Evolutionary conservation across 1,140 invertebrate species (phyloP).

Genomic region (Potamilus streckersoni): DNA sequence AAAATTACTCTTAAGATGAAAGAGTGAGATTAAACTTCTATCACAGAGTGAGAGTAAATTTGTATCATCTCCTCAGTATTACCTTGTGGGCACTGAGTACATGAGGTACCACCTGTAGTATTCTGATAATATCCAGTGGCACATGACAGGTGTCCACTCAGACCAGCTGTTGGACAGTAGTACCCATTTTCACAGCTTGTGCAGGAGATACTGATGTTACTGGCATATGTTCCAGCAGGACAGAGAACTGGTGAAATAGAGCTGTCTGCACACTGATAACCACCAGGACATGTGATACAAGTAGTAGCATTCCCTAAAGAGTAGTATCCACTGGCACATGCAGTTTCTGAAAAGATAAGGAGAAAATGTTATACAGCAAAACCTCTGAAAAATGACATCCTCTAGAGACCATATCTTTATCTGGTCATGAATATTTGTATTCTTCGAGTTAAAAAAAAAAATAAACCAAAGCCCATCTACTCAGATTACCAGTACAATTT

Average conservation of each 20-base stretch:
- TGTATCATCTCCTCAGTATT: not conserved
- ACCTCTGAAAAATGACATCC: too few species aligned
- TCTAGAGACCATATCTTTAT: too few species aligned
- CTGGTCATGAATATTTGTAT: too few species aligned
- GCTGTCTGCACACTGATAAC: constrained; percentile 38
- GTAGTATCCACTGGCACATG: constrained; percentile 43
- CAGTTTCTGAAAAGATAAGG: constrained; percentile 14
- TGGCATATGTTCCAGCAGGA: constrained; percentile 40
- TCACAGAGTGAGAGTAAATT: too few species aligned
- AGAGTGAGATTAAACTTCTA: too few species aligned
- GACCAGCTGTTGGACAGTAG: constrained; percentile 34
- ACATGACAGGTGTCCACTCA: constrained; percentile 35
- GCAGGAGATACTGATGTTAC: constrained; percentile 31
- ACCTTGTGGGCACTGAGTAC: constrained; percentile 59
- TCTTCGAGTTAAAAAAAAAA: too few species aligned
- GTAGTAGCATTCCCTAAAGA: constrained; percentile 26
- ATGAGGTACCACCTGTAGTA: constrained; percentile 36
- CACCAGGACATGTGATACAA: constrained; percentile 46
- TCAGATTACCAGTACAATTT: too few species aligned
- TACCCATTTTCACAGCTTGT: constrained; percentile 39
- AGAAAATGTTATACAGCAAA: too few species aligned
- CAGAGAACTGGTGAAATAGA: constrained; percentile 34
- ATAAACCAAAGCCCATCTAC: too few species aligned
- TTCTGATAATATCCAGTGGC: constrained; percentile 48
- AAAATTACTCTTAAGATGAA: too few species aligned